Evolutionary conservation across 2,113 vertebrate species (phyloP).

Genomic region (Colossoma macropomum): DNA sequence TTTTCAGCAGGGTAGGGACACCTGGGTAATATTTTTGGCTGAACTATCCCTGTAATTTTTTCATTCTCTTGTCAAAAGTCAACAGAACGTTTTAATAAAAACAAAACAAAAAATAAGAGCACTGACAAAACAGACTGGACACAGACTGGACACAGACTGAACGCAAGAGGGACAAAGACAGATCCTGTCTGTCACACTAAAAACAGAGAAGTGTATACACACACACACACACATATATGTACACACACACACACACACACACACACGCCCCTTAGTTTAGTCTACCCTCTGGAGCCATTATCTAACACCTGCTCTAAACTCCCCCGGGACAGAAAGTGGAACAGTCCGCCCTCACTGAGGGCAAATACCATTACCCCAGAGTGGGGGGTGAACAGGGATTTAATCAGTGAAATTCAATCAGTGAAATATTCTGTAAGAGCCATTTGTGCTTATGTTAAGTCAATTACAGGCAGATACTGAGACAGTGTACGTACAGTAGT

Average conservation of each 20-base stretch:
- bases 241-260: conserved; percentile 37
- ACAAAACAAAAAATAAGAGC: not conserved
- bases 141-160: not conserved
- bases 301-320: conserved; percentile 4
- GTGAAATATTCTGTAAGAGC: not conserved
- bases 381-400: not conserved
- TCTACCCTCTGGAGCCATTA: not conserved
- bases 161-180: no score
- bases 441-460: no score
- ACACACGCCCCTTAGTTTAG: not conserved
- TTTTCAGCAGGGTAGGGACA: no score
- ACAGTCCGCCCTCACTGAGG: not conserved
- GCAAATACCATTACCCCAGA: not conserved
- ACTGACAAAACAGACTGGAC: not conserved
- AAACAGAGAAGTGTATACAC: not conserved
- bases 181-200: no score
- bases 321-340: conserved; percentile 1
- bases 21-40: no score
- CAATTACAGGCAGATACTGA: no score
- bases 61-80: not conserved
- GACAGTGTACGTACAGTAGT: no score
- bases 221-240: conserved; percentile 27
- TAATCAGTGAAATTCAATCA: not conserved
- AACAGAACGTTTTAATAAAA: no score
- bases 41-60: not conserved